Evolutionary conservation across 2,888 invertebrate genomes (phyloP), one percentile per base, ranked within the genome.

Genomic region (Drepana falcataria): DNA sequence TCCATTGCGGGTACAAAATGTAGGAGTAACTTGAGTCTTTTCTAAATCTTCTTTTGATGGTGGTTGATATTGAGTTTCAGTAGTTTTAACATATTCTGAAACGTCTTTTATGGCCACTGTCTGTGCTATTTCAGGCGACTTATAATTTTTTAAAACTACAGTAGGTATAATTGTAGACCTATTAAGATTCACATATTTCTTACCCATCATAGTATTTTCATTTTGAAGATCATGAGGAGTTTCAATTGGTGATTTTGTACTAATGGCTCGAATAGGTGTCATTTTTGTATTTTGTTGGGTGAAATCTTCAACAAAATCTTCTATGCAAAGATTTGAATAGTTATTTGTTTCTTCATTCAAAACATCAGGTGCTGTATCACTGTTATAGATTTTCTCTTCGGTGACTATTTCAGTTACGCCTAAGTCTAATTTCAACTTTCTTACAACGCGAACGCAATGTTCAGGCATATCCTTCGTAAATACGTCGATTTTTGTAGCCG

Each of bases 371-470:
- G 6, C 9, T 9, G 4, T 37, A 37, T n/a, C 51, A 52, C 51
- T 33, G 6, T 9, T 33, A 51, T 41, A 40, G 47, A n/a, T 54
- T 56, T 55, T 65, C 56, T 47, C 53, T 54, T 47, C 21, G 5
- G 68, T 65, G 47, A 76, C 56, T 53, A 80, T 78, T 76, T 81
- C 76, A 47, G 80, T 83, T n/a, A 89, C 61, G 59, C 85, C 75
- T 21, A 87, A 59, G 62, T 87, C 78, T 52, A 91, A 63, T 71
- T 79, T 78, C 9, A 87, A 48, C 66, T 78, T 82, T 59, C 79
- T 80, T 52, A 83, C 73, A 40, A 86, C 65, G 55, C 72, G 67
- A 41, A 85, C 60, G 53, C 72, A 62, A 59, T 71, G 66, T 48
- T 77, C 68, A 2, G 64, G 52, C 5, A 67, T 64, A 52, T 66